Evolutionary conservation across 2,113 vertebrate species (phyloP), one percentile per base, ranked within the genome.

Genomic region (Lonchura striata): DNA sequence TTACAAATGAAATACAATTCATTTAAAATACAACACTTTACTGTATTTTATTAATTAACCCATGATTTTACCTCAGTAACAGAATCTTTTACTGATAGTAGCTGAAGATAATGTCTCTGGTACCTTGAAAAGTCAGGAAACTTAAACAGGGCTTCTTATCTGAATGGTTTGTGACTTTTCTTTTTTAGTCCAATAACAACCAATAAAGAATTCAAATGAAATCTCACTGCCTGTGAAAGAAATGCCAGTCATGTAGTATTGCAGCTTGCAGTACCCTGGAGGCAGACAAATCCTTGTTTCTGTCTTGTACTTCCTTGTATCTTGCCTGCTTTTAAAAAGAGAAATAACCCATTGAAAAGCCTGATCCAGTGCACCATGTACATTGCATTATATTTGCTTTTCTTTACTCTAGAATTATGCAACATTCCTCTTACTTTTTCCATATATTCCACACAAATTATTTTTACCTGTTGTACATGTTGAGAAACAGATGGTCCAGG

Each of bases 401-500:
- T 74, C 42, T 75, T 93, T 80, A 47, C 42, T 70, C 21, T 44
- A 92, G 72, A 81, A 59, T 90, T 90, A 74, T 53, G 39, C 72
- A 84, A 82, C 66, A 63, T 93, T 96, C 75, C 49, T 90, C 49
- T 79, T 89, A 52, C 66, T 95, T 96, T 86, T 92, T 91, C 91
- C 87, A 39, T 95, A 50, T 42, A 92, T 92, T 89, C 27, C 82
- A 72, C 75, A 87, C 71, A 92, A 92, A 74, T 92, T 49, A 95
- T 95, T 96, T 95, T 97, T 96, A 88, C 94, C 76, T 94, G 69
- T 88, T 92, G 70, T 97, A n/a, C 86, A 46, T 68, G 79, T 86
- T 92, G 68, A 74, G 92, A 92, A 92, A 91, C 93, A 97, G 92
- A 94, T 97, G 91, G 96, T 81, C 75, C 83, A 94, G 95, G 88